Conservation (phyloP, 2,797 vertebrate genomes). For the Pseudochirops corinnae region DNA sequence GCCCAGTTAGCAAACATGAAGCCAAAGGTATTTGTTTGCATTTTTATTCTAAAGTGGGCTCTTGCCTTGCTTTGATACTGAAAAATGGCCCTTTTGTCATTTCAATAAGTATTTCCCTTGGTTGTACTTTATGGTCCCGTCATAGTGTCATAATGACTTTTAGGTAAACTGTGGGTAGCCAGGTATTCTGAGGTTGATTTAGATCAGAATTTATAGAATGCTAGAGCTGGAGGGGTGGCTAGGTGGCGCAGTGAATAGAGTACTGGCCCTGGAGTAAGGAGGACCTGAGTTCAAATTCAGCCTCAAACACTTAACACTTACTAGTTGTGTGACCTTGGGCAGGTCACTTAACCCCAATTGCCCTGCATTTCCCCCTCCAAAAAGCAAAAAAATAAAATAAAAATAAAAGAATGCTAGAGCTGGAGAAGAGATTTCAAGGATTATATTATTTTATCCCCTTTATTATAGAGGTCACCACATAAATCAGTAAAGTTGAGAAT, state of each 20-base stretch:
- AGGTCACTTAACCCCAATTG: too few relatives aligned
- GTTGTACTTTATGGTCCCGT: background rate
- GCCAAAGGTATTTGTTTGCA: background rate
- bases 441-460: background rate
- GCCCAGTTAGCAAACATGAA: background rate
- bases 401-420: background rate
- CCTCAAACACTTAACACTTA: too few relatives aligned
- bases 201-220: background rate
- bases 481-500: background rate
- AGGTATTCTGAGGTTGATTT: background rate
- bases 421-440: background rate
- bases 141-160: background rate
- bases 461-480: background rate
- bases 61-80: background rate
- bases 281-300: too few relatives aligned
- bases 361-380: too few relatives aligned
- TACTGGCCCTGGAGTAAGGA: too few relatives aligned
- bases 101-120: background rate
- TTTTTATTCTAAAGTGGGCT: background rate
- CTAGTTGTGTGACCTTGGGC: too few relatives aligned
- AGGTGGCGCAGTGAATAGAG: too few relatives aligned
- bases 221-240: background rate
- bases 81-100: background rate
- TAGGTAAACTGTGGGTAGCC: background rate
- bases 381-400: too few relatives aligned